Evolutionary conservation across 2,888 invertebrate genomes (phyloP), one percentile per base, ranked within the genome.

Genomic region (Caenorhabditis wallacei): DNA sequence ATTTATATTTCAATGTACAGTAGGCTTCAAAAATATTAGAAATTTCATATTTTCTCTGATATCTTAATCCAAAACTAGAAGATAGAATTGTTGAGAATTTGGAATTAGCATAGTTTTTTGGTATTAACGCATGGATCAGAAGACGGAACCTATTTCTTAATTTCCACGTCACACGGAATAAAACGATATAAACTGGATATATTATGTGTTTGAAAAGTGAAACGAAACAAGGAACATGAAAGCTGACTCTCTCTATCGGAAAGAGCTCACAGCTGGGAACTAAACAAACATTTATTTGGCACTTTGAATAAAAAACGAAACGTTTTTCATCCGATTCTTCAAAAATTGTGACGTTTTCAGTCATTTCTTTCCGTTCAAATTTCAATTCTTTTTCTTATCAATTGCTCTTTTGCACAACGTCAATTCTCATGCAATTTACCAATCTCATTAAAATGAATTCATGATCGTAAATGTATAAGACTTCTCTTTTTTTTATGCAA

Each of bases 231-330:
- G 37, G 66, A 66, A 66, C 64, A 66, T 37, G 51, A 35, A 53
- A 53, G 66, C 64, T 30, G 4, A 5, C 30, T 35, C 4, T 10
- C 57, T 26, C n/a, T 11, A 16, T n/a, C 18, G 35, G 20, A n/a
- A n/a, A n/a, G n/a, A 64, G 66, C 64, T 59, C 70, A 70, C 48
- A 61, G 71, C 59, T 48, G 59, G 71, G 59, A 61, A 51, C 61
- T 61, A 48, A 56, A 24, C 71, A 71, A 71, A 71, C 20, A 71
- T 48, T 3, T 24, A 69, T 69, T 48, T 71, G 71, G 37, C 71
- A 61, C 71, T 61, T 71, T 53, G 37, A 37, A 66, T 37, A 37
- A 66, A 66, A 66, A 66, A 30, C 7, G 51, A 56, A 35, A 16
- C 46, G 43, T 57, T 37, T 56, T 40, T 56, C 43, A 54, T 53